Evolutionary conservation across 2,797 vertebrate genomes (phyloP), one percentile per base, ranked within the genome.

Genomic region (Psittacula echo): DNA sequence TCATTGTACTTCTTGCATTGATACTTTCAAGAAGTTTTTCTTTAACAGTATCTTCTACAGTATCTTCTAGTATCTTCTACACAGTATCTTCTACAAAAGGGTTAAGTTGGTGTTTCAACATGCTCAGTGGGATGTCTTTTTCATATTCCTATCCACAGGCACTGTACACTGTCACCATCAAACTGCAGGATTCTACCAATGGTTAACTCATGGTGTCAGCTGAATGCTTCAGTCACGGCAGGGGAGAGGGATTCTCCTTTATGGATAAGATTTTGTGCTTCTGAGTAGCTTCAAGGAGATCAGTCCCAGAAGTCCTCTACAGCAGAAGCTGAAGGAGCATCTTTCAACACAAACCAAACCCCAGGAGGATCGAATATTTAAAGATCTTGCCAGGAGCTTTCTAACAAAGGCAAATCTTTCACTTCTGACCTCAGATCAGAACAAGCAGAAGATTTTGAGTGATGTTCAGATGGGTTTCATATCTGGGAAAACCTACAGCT

Each of bases 311-410:
- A 26, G 60, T 74, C 41, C 32, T 90, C 66, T 71, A 44, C 24
- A 80, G 65, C 68, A 86, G 68, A 83, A 77, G 51, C 72, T 83
- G 88, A 86, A 94, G 83, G 70, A 87, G 56, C 44, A 26, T 85
- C 79, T 86, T 94, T 83, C 48, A 80, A 77, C 30, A 83, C 9
- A 88, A 56, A 48, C 30, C 67, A 85, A 79, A 47, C 12, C 47
- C 30, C 60, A 74, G 10, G 64, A 93, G 60, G 56, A 4, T 79
- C 42, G 7, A 44, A 60, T 89, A 83, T 80, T 80, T 66, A 32
- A 88, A 74, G 47, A 64, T 79, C 51, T 93, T 77, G 12, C 64
- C 73, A 86, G n/a, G 32, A 86, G 37, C 66, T 93, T 87, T 88
- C 53, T 94, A 37, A 65, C 68, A 86, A 87, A 93, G 41, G 66